Conservation (phyloP, 2,888 invertebrate species). For the Deilephila elpenor region DNA sequence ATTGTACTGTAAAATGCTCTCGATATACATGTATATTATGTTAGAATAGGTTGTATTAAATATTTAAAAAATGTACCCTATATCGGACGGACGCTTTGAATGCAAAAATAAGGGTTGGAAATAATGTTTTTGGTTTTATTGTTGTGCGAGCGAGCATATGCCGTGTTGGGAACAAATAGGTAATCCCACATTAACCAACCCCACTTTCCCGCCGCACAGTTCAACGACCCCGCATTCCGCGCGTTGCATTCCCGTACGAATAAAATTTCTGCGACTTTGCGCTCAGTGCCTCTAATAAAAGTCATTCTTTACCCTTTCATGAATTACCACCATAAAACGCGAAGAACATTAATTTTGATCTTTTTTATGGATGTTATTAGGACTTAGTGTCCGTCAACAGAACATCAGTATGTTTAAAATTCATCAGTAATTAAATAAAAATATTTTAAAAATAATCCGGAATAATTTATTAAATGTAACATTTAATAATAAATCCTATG, state of each 20-base stretch:
- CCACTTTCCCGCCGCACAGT: constrained; percentile 61
- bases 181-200: constrained; percentile 55
- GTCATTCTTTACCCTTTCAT: constrained; percentile 47
- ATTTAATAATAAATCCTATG: no score
- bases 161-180: constrained; percentile 54
- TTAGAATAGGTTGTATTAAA: background rate
- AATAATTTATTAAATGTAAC: no score
- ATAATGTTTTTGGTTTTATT: constrained; percentile 44
- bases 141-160: constrained; percentile 46
- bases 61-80: constrained; percentile 12
- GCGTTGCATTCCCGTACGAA: constrained; percentile 60
- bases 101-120: constrained; percentile 43
- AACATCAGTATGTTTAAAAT: background rate
- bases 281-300: constrained; percentile 41
- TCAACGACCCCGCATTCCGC: constrained; percentile 65
- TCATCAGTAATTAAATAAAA: no score
- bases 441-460: no score
- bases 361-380: constrained; percentile 8
- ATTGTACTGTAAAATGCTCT: background rate
- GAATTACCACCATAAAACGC: constrained; percentile 43
- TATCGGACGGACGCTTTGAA: constrained; percentile 10
- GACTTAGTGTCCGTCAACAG: constrained; percentile 2
- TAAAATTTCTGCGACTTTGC: constrained; percentile 55
- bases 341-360: constrained; percentile 38
- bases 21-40: background rate